Percentiles rank a stretch among this genome's conserved stretches.
These are phyloP conservation scores for Microdon myrmicae DNA, from an alignment of 2,888 invertebrate genomes.

Conservation along the genomic window DNA sequence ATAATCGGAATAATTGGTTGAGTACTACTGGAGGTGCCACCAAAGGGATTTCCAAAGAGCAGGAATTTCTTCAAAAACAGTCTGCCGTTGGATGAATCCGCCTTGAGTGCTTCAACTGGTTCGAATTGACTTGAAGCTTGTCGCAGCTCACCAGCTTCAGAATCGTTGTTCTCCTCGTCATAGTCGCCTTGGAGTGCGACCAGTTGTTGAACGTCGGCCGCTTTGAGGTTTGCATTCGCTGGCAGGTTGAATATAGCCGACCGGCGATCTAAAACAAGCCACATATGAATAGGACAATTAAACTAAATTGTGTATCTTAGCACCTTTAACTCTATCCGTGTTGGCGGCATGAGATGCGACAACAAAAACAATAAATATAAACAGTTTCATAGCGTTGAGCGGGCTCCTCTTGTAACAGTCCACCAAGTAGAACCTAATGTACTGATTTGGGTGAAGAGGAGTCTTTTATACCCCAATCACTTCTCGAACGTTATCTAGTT, in stretches of 20 bases:
- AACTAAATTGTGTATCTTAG: neutral
- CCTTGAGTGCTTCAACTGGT: conserved; percentile 26
- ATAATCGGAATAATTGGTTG: conserved; percentile 34
- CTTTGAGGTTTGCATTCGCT: conserved; percentile 45
- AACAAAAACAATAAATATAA: conserved; percentile 18
- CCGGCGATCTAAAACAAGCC: conserved; percentile 43
- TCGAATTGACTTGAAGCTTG: conserved; percentile 13
- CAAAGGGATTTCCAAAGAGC: conserved; percentile 59
- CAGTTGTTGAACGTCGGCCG: conserved; percentile 38
- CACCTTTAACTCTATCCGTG: conserved; percentile 51
- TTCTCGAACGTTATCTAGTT: too few relatives aligned
- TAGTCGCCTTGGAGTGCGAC: conserved; percentile 20
- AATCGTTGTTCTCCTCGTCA: conserved; percentile 19
- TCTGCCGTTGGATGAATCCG: conserved; percentile 60
- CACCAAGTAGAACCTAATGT: conserved; percentile 40
- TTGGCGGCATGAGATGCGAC: conserved; percentile 11
- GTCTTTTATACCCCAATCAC: conserved; percentile 37
- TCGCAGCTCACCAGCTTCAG: conserved; percentile 23
- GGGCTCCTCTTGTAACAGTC: conserved; percentile 25
- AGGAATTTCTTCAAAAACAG: conserved; percentile 61
- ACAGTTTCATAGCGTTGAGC: conserved; percentile 25
- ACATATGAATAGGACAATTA: conserved; percentile 1
- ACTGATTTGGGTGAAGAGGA: conserved; percentile 24
- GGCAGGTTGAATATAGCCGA: conserved; percentile 51
- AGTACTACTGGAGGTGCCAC: conserved; percentile 38